phyloP scores from a whole-genome alignment of 1,140 invertebrate species.

The Camponotus vicinus region DNA sequence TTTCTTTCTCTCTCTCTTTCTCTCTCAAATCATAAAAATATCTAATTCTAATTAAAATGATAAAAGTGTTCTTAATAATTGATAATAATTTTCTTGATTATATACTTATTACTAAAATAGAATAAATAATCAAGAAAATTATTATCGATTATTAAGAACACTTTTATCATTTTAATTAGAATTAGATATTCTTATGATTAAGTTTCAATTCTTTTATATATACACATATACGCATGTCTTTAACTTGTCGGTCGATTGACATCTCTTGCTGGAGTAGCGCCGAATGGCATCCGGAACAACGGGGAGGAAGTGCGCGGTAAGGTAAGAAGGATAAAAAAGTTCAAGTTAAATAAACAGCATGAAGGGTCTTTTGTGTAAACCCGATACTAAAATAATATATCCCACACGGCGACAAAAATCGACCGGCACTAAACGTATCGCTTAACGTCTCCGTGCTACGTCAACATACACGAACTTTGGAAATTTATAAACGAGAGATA shows the following conservation, averaged over 20 bases:
- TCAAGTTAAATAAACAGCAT: slow-evolving; percentile 80
- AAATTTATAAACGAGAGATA: slow-evolving; percentile 62
- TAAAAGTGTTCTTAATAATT: too few relatives aligned
- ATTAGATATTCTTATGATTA: not conserved
- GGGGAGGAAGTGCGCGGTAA: slow-evolving; percentile 74
- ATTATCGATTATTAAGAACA: not conserved
- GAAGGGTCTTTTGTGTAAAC: slow-evolving; percentile 80
- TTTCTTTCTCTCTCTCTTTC: too few relatives aligned
- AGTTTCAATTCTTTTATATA: slow-evolving; percentile 4
- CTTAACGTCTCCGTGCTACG: slow-evolving; percentile 44
- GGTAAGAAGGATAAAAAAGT: slow-evolving; percentile 72
- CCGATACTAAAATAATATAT: slow-evolving; percentile 82
- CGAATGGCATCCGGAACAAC: slow-evolving; percentile 71
- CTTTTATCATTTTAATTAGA: not conserved
- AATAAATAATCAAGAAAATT: not conserved
- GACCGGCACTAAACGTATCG: slow-evolving; percentile 43
- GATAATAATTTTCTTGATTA: too few relatives aligned
- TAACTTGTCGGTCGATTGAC: not conserved
- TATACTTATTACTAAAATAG: not conserved
- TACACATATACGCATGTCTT: not conserved
- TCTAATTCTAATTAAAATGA: too few relatives aligned
- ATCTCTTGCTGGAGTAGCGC: slow-evolving; percentile 8
- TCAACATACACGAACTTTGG: slow-evolving; percentile 62
- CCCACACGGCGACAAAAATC: slow-evolving; percentile 74
- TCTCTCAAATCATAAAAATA: not conserved